A percentile compares a stretch with the other conserved stretches of the same genome.
These are phyloP conservation scores for Melanargia galathea DNA, from an alignment of 2,888 invertebrate genomes.

Conservation along the genomic window DNA sequence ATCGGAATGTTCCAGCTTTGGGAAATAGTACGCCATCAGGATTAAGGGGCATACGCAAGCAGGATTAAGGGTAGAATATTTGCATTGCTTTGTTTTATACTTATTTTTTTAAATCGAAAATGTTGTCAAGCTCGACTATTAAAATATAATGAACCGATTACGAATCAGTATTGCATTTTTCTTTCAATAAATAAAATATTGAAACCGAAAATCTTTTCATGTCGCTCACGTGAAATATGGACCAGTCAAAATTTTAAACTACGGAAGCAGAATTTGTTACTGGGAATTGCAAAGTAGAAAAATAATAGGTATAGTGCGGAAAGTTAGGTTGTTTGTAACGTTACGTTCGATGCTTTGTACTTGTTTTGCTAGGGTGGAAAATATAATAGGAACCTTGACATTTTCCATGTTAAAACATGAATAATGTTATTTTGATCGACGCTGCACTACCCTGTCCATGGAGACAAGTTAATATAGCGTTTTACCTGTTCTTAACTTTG, in stretches of 20 bases:
- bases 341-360: neutral
- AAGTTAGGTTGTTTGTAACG: conserved; percentile 9
- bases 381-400: neutral
- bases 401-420: neutral
- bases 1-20: no score
- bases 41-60: no score
- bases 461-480: no score
- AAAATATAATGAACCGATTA: neutral
- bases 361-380: conserved; percentile 9
- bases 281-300: conserved; percentile 14
- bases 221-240: conserved; percentile 13
- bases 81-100: no score
- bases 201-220: neutral
- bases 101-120: neutral
- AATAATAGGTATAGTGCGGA: conserved; percentile 14
- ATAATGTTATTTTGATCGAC: neutral
- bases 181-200: conserved; percentile 2
- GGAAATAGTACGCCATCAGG: no score
- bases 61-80: no score
- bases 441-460: no score
- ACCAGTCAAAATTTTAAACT: conserved; percentile 23
- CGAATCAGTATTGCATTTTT: conserved; percentile 10
- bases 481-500: no score
- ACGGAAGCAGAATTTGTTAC: conserved; percentile 19
- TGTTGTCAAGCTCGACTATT: neutral